Evolutionary conservation across 2,113 vertebrate genomes (phyloP), one percentile per base, ranked within the genome.

Genomic region (Calonectris borealis): DNA sequence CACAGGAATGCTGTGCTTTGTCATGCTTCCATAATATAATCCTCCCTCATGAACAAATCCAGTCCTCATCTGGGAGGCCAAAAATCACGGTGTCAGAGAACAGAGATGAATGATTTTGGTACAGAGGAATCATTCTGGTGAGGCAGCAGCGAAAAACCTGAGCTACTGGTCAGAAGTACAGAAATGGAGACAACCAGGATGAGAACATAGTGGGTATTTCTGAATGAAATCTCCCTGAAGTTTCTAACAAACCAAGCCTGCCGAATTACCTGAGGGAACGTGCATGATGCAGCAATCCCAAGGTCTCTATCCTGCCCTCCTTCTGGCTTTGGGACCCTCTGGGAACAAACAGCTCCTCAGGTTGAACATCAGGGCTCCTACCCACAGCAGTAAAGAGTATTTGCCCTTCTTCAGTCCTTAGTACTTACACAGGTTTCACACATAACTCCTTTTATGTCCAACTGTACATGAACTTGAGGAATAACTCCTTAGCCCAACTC

Each of bases 91-190:
- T 48, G 8, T 58, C 36, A 52, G 36, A 80, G 8, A 71, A 21
- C 1, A 76, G 40, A 68, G 10, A 8, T 58, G 17, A 44, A 51
- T 70, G 6, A 16, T 51, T 93, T 88, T 68, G 16, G 13, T 49
- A 12, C 20, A 31, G n/a, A 91, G 25, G 21, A 71, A 55, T 48
- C 8, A 34, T 62, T 73, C 15, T 89, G 24, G 13, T 71, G 52
- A 17, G 11, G 6, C 34, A 57, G 16, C 21, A 75, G 13, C 0
- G 4, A 65, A 73, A 69, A 48, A 31, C 13, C 17, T n/a, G 31
- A 58, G 20, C 0, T 0, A 29, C 8, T 51, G 15, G 3, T 29
- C 1, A 1, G 31, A 88, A 69, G 29, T 32, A 70, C 31, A 66
- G 22, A 80, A 71, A 54, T 10, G 18, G 57, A 62, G 36, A 32